Evolutionary conservation across 2,113 vertebrate genomes (phyloP), one percentile per base, ranked within the genome.

Genomic region (Tonatia bakeri): DNA sequence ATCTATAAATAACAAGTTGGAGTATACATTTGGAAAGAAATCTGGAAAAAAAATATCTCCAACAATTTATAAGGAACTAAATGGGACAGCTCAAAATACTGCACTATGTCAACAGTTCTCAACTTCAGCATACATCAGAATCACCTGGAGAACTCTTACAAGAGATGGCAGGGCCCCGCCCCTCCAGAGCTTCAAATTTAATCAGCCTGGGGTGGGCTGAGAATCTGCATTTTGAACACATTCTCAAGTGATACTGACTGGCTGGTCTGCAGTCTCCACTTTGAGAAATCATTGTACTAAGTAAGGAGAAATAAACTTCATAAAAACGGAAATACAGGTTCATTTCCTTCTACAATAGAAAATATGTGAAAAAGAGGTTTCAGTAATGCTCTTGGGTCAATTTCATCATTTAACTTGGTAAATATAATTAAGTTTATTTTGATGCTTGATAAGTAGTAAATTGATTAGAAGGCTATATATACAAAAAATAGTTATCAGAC

Each of bases 341-440:
- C 50, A 40, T 45, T 86, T 82, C 83, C 24, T 88, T 93, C 77
- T 76, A 85, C 11, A 75, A 91, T 0, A 90, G 19, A 43, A 50
- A 85, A 84, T 86, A 67, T 47, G 36, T 26, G 4, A 45, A 79
- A 65, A 94, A 76, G 20, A 79, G 28, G 36, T 22, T 59, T 87
- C 26, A 73, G 28, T 56, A 87, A 83, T 40, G 52, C 7, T 47
- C 11, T 86, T 75, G 36, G 43, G 50, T 83, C 24, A 43, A 87
- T 52, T 86, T 90, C 47, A 90, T 90, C 84, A 87, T 76, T 80
- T 94, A 94, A 90, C 28, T 70, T 56, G 73, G 64, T 83, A 93
- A 82, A 86, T 16, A 94, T 26, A 81, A 64, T 81, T 72, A 85
- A 83, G 24, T 80, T 93, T 94, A 91, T 83, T 72, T 88, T 87